These are phyloP conservation scores for Tethya wilhelma DNA, from an alignment of 37 sponge, comb jelly and placozoan genomes.

Conservation along the genomic window DNA sequence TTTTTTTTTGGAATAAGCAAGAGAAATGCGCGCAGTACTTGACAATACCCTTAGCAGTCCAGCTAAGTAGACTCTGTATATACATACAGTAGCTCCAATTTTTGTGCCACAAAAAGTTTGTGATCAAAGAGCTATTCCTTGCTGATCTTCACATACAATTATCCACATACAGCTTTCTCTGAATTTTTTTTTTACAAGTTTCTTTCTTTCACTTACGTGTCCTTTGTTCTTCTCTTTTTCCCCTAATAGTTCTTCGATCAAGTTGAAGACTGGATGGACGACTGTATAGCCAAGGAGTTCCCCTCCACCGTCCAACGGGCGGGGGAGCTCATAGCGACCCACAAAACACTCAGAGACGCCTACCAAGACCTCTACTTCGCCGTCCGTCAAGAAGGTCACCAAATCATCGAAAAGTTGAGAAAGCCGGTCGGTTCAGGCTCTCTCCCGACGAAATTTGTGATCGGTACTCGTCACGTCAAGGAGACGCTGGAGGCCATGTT, in stretches of 20 bases:
- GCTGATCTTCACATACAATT: no score
- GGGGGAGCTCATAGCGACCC: conserved; percentile 16
- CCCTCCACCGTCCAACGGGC: conserved; percentile 9
- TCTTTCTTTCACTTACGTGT: background rate
- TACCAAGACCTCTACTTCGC: conserved; percentile 5
- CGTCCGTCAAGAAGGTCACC: conserved; percentile 29
- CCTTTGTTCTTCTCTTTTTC: background rate
- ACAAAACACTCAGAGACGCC: conserved; percentile 29
- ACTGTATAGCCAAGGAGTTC: conserved; percentile 11
- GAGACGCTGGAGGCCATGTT: conserved; percentile 59
- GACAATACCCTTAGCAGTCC: no score
- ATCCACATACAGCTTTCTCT: background rate
- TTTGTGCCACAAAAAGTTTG: no score
- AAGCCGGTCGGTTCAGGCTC: conserved; percentile 49
- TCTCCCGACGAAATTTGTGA: conserved; percentile 33
- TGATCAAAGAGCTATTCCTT: no score
- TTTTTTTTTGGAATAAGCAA: no score
- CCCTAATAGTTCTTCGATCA: conserved; percentile 55
- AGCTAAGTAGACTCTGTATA: no score
- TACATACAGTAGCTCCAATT: no score
- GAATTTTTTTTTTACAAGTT: no score
- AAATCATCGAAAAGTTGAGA: conserved; percentile 44
- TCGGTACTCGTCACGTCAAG: conserved; percentile 51
- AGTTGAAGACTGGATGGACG: conserved; percentile 45
- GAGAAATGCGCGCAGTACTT: no score